Evolutionary conservation across 2,797 vertebrate genomes (phyloP).

Genomic region (Botia almorhae): DNA sequence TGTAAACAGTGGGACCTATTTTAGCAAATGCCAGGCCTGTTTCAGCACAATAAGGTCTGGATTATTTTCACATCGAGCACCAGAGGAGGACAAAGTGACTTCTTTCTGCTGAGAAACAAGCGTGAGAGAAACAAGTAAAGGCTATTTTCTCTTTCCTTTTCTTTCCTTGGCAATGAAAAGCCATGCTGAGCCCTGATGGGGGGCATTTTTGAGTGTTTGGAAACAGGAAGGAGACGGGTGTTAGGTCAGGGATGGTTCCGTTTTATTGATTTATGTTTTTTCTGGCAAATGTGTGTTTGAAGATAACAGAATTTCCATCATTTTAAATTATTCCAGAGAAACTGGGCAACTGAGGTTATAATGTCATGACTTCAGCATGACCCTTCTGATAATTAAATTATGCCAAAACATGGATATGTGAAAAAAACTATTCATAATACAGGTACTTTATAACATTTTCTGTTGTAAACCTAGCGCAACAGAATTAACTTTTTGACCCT

Average conservation of each 20-base stretch:
- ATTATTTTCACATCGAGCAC: slow-evolving; percentile 62
- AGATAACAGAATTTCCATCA: neutral
- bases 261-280: slow-evolving; percentile 36
- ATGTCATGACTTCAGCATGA: neutral
- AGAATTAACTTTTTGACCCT: no score
- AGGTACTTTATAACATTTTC: neutral
- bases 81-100: slow-evolving; percentile 57
- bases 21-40: slow-evolving; percentile 66
- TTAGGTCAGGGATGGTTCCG: slow-evolving; percentile 48
- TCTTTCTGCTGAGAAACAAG: slow-evolving; percentile 62
- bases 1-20: slow-evolving; percentile 67
- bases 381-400: slow-evolving; percentile 25
- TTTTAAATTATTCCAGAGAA: neutral
- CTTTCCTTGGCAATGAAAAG: slow-evolving; percentile 39
- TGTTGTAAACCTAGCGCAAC: no score
- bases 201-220: slow-evolving; percentile 52
- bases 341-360: neutral
- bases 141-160: slow-evolving; percentile 33
- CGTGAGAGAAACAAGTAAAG: slow-evolving; percentile 47
- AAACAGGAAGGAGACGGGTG: slow-evolving; percentile 47
- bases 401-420: neutral
- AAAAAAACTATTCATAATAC: neutral
- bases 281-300: slow-evolving; percentile 26
- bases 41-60: slow-evolving; percentile 61
- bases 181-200: slow-evolving; percentile 19